These are phyloP conservation scores for Gymnogyps californianus DNA, from an alignment of 2,113 vertebrate species.

Conservation along the genomic window DNA sequence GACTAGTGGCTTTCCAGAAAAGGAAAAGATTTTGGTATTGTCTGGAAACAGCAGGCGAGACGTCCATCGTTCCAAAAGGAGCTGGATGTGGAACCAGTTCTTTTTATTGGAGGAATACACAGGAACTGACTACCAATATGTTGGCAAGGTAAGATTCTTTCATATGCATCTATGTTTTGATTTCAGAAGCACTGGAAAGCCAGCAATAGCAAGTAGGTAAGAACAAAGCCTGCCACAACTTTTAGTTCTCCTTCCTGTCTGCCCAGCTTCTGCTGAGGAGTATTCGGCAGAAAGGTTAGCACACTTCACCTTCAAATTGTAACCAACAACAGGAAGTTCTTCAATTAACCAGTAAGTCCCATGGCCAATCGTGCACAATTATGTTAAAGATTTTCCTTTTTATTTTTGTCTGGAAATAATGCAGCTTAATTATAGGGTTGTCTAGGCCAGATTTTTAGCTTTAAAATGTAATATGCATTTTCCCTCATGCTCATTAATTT, in stretches of 20 bases:
- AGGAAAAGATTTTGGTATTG: conserved; percentile 66
- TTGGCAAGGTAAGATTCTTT: conserved; percentile 88
- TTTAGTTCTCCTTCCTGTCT: conserved; percentile 2
- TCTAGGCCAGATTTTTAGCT: not conserved
- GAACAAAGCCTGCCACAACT: not conserved
- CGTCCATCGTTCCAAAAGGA: conserved; percentile 87
- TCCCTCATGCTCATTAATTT: not conserved
- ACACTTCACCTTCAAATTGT: not conserved
- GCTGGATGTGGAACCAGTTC: conserved; percentile 99
- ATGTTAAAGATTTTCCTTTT: conserved; percentile 32
- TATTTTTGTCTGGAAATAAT: conserved; percentile 28
- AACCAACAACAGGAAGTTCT: not conserved
- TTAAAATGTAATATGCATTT: not conserved
- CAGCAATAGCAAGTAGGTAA: not conserved
- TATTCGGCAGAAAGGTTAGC: not conserved
- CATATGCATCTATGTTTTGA: not conserved
- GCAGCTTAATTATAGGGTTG: not conserved
- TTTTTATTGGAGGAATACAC: conserved; percentile 96
- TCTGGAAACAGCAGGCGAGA: conserved; percentile 70
- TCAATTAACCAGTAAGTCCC: not conserved
- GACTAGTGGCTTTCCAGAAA: conserved; percentile 79
- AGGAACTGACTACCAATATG: conserved; percentile 90
- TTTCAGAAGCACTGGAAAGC: conserved; percentile 16
- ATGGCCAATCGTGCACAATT: not conserved
- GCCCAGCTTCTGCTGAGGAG: not conserved